Conservation (phyloP, 2,797 vertebrate species). For the Carcharodon carcharias region DNA sequence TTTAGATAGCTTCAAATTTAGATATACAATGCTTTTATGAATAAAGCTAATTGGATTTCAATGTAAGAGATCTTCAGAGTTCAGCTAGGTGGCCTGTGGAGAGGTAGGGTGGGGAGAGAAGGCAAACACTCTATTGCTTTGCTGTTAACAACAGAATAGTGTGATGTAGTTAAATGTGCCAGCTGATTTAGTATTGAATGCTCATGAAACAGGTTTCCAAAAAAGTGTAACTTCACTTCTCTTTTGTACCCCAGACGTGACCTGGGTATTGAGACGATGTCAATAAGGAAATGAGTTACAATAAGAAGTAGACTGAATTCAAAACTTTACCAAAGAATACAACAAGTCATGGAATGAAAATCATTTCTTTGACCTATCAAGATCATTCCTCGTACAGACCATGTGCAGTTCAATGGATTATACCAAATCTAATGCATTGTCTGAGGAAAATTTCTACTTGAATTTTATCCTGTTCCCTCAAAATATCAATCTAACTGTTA, state of each 20-base stretch:
- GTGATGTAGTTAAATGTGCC: background rate
- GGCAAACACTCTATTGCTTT: background rate
- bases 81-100: background rate
- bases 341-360: background rate
- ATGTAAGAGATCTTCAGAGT: background rate
- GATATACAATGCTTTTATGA: background rate
- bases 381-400: background rate
- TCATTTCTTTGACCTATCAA: background rate
- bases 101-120: background rate
- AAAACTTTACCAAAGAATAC: background rate
- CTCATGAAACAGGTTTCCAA: background rate
- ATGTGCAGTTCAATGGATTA: background rate
- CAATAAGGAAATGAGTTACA: background rate
- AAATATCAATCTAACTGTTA: background rate
- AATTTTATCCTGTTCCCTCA: background rate
- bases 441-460: background rate
- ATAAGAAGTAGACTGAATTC: background rate
- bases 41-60: conserved; percentile 5
- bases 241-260: background rate
- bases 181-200: background rate
- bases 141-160: background rate
- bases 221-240: background rate
- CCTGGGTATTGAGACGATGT: background rate
- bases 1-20: background rate
- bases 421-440: background rate